Percentiles rank a stretch among this genome's conserved stretches.
These are phyloP conservation scores for Charina bottae DNA, from an alignment of 2,113 vertebrate genomes.

Conservation along the genomic window DNA sequence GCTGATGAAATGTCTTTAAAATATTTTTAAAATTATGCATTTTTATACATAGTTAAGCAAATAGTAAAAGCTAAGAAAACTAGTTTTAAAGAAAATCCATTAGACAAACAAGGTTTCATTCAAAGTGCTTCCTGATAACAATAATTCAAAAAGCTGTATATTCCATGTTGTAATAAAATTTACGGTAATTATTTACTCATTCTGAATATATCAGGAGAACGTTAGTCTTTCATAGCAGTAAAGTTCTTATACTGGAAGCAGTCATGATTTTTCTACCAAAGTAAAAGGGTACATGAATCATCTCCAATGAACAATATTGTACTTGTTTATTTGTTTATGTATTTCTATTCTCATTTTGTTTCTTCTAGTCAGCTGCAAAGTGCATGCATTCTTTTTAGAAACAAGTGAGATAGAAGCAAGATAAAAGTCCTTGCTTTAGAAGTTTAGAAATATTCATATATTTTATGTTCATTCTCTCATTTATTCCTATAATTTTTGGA, in stretches of 20 bases:
- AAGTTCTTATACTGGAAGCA: not conserved
- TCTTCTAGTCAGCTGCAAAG: too few species aligned
- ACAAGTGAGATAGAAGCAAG: too few species aligned
- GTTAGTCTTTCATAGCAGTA: not conserved
- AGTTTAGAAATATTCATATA: too few species aligned
- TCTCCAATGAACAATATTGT: not conserved
- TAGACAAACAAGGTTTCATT: not conserved
- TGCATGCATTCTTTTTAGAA: too few species aligned
- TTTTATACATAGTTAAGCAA: conserved; percentile 23
- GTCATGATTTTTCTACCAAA: not conserved
- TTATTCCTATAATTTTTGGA: too few species aligned
- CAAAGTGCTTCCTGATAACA: not conserved
- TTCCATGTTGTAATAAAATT: not conserved
- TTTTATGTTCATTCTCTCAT: too few species aligned
- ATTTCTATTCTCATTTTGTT: too few species aligned
- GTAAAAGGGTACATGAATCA: not conserved
- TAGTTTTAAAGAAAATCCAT: not conserved
- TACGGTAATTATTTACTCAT: too few species aligned
- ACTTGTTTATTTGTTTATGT: too few species aligned
- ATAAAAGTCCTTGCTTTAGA: too few species aligned
- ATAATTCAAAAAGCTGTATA: not conserved
- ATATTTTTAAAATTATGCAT: not conserved
- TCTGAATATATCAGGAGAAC: not conserved
- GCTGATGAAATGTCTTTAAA: conserved; percentile 11
- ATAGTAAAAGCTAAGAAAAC: conserved; percentile 31